Evolutionary conservation across 2,797 vertebrate genomes (phyloP), one percentile per base, ranked within the genome.

Genomic region (Acanthurus leucopareius): DNA sequence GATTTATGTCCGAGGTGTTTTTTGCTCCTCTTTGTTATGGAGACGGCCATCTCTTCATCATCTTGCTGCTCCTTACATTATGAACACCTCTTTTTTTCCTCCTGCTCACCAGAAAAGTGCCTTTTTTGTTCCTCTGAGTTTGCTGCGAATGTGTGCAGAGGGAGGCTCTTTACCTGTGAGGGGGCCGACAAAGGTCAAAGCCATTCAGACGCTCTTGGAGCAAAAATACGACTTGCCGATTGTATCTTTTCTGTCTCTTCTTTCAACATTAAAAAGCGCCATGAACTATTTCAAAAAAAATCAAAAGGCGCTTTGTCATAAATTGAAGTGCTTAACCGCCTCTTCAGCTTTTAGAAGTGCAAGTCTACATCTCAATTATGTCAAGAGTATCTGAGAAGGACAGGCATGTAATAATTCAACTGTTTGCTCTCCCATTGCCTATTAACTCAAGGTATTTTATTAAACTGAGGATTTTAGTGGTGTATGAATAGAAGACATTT

Each of bases 111-210:
- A 67, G 11, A 70, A 74, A 77, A 85, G 72, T 25, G 35, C 13
- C 35, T 83, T 84, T 73, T 60, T 60, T 80, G 59, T 47, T 73
- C 4, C 51, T 59, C 67, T 22, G 59, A 75, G 61, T 75, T 70
- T 53, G 52, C 64, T 77, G 79, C 53, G 74, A 72, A 58, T 77
- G 72, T 77, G 72, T 73, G 65, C 73, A 68, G 53, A 89, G 75
- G 51, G 51, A 73, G 74, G 69, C 77, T 71, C 47, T 85, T 70
- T 77, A 70, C 75, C 54, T 84, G 62, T 67, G 75, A 79, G 69
- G 68, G 15, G 58, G 47, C 57, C 56, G 77, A 58, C 51, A 60
- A 52, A 83, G 59, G 83, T 88, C 80, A 79, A 70, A 69, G 69
- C 70, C 5, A 2, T 66, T 76, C 74, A 80, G 62, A 76, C 1